Percentiles rank a stretch among this genome's conserved stretches.
phyloP scores from a whole-genome alignment of 2,888 invertebrate species.

The Onthophagus sagittarius region DNA sequence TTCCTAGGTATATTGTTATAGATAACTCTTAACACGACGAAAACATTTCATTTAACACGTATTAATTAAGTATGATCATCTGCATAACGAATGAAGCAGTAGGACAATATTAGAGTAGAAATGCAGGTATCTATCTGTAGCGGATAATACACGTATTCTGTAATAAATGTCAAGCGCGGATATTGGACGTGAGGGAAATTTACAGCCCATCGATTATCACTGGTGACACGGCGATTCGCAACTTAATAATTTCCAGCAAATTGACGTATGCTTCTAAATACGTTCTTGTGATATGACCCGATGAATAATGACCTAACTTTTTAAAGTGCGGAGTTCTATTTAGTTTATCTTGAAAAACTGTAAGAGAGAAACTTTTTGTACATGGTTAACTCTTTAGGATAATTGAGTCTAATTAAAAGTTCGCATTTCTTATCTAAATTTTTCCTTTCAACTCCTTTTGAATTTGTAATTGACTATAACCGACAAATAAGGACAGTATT shows the following conservation, averaged over 20 bases:
- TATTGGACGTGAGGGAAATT: background rate
- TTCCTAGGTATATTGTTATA: background rate
- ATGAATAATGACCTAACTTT: background rate
- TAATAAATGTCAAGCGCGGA: background rate
- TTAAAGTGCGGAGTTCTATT: no score
- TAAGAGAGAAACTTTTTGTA: no score
- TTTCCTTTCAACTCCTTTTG: no score
- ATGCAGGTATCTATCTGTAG: background rate
- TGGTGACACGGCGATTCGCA: background rate
- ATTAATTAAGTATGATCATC: background rate
- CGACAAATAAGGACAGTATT: no score
- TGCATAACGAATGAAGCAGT: background rate
- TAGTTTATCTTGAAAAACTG: no score
- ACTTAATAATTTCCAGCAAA: background rate
- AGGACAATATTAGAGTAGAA: background rate
- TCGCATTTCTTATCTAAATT: no score
- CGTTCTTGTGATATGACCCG: background rate
- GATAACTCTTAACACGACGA: background rate
- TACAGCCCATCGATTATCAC: background rate
- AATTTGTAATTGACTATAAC: no score
- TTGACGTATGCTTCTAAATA: background rate
- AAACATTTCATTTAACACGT: background rate
- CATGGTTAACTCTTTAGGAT: no score
- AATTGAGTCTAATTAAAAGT: no score
- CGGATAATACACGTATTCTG: background rate